Evolutionary conservation across 2,888 invertebrate species (phyloP), one percentile per base, ranked within the genome.

Genomic region (Polydrusus pterygomalis): DNA sequence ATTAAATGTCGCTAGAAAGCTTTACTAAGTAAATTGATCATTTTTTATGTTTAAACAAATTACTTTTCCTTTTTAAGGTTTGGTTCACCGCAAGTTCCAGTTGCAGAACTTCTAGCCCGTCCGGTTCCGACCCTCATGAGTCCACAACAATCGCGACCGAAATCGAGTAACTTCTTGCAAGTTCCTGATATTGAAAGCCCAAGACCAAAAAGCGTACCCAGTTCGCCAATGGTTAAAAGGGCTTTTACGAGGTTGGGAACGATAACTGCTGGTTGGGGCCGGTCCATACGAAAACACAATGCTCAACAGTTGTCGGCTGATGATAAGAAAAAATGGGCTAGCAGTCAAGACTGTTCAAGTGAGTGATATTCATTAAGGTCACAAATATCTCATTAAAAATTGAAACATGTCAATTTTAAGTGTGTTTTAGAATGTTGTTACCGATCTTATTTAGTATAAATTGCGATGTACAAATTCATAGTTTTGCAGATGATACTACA

Each of bases 171-270:
- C 88, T 97, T 96, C 88, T 90, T 97, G 64, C 96, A 96, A 89
- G 86, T 95, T 80, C 96, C 96, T 25, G 96, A 96, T 85, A 94
- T 96, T 80, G 96, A 96, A 87, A 94, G 94, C 62, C 95, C 96
- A 1, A 89, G 95, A 85, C 96, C 96, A 80, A 97, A 97, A 89
- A 96, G 96, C 87, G 97, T 97, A 75, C 97, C 97, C 34, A 96
- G 96, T 82, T 96, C 96, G 54, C 97, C 97, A 38, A 97, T 97
- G 96, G 96, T 97, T 79, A 96, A 96, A 87, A 90, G 97, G 30
- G 96, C 97, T 0, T 96, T 97, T 87, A 96, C 96, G n/a, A 91
- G 96, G 17, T 89, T 97, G 74, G 96, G 96, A 15, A 96, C 95
- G 62, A 94, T 97, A 81, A 96, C 96, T 0, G 95, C 96, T 0